phyloP scores from a whole-genome alignment of 1,140 invertebrate species.

The Apis dorsata region DNA sequence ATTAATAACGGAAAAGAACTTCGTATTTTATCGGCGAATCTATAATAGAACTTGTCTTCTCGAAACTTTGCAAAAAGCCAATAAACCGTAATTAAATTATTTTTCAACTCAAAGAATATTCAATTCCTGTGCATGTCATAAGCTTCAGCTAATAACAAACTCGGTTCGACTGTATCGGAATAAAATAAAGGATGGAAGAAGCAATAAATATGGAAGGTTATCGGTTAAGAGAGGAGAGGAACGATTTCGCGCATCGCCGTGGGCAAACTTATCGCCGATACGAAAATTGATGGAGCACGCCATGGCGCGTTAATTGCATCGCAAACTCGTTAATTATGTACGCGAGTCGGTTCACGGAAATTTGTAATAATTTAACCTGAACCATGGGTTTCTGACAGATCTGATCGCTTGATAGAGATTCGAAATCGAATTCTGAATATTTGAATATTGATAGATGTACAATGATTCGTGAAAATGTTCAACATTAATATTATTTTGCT shows the following conservation, averaged over 20 bases:
- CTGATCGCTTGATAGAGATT: neutral
- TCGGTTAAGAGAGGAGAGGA: neutral
- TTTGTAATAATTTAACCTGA: conserved; percentile 15
- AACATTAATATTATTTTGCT: no score
- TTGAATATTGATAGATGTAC: no score
- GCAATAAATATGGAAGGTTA: neutral
- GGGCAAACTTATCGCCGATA: conserved; percentile 4
- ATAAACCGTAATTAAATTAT: no score
- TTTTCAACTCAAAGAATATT: no score
- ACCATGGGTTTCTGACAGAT: neutral
- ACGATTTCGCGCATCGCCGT: neutral
- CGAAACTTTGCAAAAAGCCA: no score
- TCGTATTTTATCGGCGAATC: no score
- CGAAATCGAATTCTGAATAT: neutral
- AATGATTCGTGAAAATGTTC: no score
- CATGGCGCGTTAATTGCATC: conserved; percentile 8
- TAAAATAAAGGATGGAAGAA: neutral
- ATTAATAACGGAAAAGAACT: no score
- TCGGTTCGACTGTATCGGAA: neutral
- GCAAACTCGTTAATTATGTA: conserved; percentile 38
- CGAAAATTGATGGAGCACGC: neutral
- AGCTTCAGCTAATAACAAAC: no score
- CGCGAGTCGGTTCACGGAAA: conserved; percentile 9
- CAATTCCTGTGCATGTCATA: no score
- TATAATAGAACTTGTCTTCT: no score